Conservation (phyloP, 2,797 vertebrate species). For the Sebastes hubbsi region DNA sequence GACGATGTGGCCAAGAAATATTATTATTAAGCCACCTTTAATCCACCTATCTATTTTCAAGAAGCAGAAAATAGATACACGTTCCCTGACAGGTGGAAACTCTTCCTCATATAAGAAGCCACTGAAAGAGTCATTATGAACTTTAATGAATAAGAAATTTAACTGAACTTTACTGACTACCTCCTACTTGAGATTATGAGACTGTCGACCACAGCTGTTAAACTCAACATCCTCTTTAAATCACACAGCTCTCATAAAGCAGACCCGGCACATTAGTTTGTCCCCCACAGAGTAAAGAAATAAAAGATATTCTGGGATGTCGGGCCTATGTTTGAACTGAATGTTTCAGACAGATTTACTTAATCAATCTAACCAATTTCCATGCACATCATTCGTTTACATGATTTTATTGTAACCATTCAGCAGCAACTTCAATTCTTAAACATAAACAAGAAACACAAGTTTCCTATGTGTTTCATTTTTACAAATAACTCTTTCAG, state of each 20-base stretch:
- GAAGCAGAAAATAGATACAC: not conserved
- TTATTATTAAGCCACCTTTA: not conserved
- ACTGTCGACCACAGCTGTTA: not conserved
- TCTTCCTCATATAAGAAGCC: not conserved
- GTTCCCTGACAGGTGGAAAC: not conserved
- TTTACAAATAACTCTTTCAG: not conserved
- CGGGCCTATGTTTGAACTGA: not conserved
- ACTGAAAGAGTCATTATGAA: not conserved
- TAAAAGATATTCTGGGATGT: not conserved
- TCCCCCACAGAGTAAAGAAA: not conserved
- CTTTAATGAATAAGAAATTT: not conserved
- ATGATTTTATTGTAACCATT: not conserved
- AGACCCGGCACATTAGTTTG: not conserved
- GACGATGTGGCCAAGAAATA: not conserved
- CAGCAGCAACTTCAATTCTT: not conserved
- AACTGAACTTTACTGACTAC: not conserved
- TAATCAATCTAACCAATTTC: not conserved
- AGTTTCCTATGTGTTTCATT: not conserved
- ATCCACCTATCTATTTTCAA: not conserved
- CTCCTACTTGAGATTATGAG: conserved; percentile 1
- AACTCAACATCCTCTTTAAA: not conserved
- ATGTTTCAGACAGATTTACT: not conserved
- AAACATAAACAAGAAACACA: not conserved
- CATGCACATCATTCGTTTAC: not conserved
- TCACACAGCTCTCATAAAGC: not conserved